phyloP scores from a whole-genome alignment of 2,888 invertebrate genomes.

The Aporophyla nigra region DNA sequence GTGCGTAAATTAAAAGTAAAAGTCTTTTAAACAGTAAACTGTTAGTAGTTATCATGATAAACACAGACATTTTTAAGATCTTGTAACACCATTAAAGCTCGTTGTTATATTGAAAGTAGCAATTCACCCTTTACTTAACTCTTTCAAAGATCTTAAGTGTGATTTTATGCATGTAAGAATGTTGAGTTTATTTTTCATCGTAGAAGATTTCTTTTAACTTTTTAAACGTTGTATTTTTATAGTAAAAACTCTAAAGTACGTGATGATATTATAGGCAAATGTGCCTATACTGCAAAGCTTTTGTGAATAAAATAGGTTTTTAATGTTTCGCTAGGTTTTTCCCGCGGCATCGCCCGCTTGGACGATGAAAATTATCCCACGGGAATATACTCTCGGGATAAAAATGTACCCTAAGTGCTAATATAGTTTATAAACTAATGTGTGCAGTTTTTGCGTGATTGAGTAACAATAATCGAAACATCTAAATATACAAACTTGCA shows the following conservation, averaged over 20 bases:
- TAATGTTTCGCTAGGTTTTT: no score
- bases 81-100: constrained; percentile 12
- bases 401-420: no score
- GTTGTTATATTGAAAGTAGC: constrained; percentile 27
- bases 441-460: no score
- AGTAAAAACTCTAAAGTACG: background rate
- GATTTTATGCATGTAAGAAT: constrained; percentile 32
- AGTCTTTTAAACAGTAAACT: background rate
- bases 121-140: constrained; percentile 13
- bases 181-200: constrained; percentile 1
- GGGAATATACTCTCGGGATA: no score
- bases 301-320: background rate
- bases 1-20: constrained; percentile 2
- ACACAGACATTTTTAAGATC: constrained; percentile 9
- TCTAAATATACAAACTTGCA: no score
- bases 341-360: no score
- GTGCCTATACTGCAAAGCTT: background rate
- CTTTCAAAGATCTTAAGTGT: constrained; percentile 26
- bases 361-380: no score
- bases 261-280: constrained; percentile 2
- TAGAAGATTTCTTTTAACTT: background rate
- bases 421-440: no score
- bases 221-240: background rate
- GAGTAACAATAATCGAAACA: no score
- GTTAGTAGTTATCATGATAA: background rate